Conservation (phyloP, 1,140 invertebrate genomes). For the Alviniconcha marisindica region DNA sequence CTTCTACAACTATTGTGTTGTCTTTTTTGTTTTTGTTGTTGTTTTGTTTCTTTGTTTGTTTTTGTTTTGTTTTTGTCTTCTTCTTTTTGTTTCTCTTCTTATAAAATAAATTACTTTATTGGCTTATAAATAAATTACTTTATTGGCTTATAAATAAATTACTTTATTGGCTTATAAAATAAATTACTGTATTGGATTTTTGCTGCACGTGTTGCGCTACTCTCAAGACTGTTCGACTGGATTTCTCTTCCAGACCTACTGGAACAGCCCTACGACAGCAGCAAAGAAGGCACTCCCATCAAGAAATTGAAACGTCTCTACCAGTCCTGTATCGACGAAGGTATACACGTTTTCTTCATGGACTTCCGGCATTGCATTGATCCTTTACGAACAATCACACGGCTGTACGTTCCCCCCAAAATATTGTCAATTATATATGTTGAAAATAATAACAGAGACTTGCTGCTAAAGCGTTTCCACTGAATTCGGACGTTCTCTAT, state of each 20-base stretch:
- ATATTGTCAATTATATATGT: too few relatives aligned
- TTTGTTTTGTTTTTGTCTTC: too few relatives aligned
- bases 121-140: background rate
- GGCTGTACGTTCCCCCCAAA: too few relatives aligned
- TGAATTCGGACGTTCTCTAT: background rate
- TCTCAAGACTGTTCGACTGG: too few relatives aligned
- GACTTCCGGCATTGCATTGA: too few relatives aligned
- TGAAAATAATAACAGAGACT: too few relatives aligned
- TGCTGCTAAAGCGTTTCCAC: background rate
- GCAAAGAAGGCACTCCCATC: background rate
- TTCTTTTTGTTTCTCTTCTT: too few relatives aligned
- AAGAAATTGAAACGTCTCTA: background rate
- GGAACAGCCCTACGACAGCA: background rate
- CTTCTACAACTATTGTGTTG: too few relatives aligned
- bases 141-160: background rate
- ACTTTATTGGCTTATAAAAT: background rate
- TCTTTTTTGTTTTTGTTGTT: too few relatives aligned
- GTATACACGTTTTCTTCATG: background rate
- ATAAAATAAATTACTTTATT: too few relatives aligned
- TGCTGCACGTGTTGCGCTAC: background rate
- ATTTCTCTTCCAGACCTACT: constrained; percentile 1
- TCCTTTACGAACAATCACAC: too few relatives aligned
- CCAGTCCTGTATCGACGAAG: constrained; percentile 9
- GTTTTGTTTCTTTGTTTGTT: too few relatives aligned
- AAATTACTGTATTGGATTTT: background rate